Conservation (phyloP, 1,140 invertebrate genomes). For the Ericerus pela region DNA sequence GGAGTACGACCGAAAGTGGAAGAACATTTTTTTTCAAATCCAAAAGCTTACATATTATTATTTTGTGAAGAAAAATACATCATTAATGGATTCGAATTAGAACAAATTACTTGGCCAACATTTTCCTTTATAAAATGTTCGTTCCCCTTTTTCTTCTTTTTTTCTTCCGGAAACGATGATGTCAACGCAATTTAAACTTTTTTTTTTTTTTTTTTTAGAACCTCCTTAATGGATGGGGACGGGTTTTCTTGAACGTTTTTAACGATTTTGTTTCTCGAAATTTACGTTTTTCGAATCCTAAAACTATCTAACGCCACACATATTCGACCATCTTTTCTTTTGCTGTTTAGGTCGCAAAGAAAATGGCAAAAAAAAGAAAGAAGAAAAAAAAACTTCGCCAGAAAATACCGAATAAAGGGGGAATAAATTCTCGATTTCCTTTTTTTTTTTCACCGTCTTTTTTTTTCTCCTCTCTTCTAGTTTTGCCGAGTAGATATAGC, state of each 20-base stretch:
- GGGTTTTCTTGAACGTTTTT: neutral
- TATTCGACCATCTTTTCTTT: too few relatives aligned
- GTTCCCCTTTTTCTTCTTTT: neutral
- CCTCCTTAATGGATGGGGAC: neutral
- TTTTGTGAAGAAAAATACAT: too few relatives aligned
- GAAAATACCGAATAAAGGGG: too few relatives aligned
- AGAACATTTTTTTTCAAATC: too few relatives aligned
- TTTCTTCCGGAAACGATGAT: neutral
- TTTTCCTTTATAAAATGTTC: neutral
- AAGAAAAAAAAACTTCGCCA: too few relatives aligned
- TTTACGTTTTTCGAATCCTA: neutral
- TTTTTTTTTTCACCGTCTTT: too few relatives aligned
- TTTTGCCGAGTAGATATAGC: too few relatives aligned
- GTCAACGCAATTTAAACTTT: constrained; percentile 4
- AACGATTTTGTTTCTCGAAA: constrained; percentile 3
- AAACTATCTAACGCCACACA: constrained; percentile 1
- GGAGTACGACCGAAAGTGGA: too few relatives aligned
- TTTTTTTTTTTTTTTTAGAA: neutral
- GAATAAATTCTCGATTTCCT: constrained; percentile 4
- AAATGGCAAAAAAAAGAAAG: too few relatives aligned
- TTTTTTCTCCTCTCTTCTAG: too few relatives aligned
- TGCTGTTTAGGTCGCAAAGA: too few relatives aligned
- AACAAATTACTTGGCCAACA: neutral
- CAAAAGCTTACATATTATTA: too few relatives aligned
- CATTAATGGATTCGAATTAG: constrained; percentile 9